A percentile compares a stretch with the other conserved stretches of the same genome.
Conservation (phyloP, 2,113 vertebrate species). For the Paratilapia polleni region DNA sequence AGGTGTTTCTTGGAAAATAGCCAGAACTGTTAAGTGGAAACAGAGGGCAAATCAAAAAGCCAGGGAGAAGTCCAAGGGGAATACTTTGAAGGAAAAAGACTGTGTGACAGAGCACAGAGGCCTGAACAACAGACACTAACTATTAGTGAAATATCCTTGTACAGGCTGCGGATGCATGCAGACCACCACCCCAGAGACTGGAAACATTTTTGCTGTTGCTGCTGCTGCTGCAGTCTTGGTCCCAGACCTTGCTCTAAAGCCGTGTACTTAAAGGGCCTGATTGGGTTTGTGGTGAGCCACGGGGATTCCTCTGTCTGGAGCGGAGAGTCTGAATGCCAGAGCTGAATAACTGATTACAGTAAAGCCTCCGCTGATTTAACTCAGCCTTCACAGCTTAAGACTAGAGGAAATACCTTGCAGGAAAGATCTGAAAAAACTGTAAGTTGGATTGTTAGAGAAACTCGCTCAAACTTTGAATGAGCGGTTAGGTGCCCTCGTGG, state of each 20-base stretch:
- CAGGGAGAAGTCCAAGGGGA: conserved; percentile 58
- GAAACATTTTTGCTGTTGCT: conserved; percentile 20
- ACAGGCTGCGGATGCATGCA: conserved; percentile 31
- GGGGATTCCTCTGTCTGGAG: conserved; percentile 59
- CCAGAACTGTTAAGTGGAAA: conserved; percentile 77
- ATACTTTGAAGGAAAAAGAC: conserved; percentile 35
- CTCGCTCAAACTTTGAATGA: conserved; percentile 35
- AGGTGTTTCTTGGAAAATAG: conserved; percentile 70
- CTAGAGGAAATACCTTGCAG: conserved; percentile 36
- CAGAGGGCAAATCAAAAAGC: conserved; percentile 75
- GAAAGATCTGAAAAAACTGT: conserved; percentile 21
- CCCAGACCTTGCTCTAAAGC: conserved; percentile 21
- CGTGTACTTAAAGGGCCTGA: conserved; percentile 39
- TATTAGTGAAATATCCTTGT: conserved; percentile 46
- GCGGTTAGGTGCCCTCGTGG: background rate
- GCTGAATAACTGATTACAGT: conserved; percentile 64
- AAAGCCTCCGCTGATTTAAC: conserved; percentile 40
- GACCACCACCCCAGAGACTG: conserved; percentile 41
- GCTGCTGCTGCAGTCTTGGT: background rate
- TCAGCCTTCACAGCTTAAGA: conserved; percentile 29
- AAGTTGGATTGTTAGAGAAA: conserved; percentile 29
- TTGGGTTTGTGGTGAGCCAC: conserved; percentile 46
- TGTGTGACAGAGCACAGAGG: conserved; percentile 39
- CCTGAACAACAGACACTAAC: conserved; percentile 44
- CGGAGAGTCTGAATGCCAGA: conserved; percentile 39